Base-by-base conservation (phyloP, 2,888 invertebrate species). In the Platycheirus rosarum region DNA sequence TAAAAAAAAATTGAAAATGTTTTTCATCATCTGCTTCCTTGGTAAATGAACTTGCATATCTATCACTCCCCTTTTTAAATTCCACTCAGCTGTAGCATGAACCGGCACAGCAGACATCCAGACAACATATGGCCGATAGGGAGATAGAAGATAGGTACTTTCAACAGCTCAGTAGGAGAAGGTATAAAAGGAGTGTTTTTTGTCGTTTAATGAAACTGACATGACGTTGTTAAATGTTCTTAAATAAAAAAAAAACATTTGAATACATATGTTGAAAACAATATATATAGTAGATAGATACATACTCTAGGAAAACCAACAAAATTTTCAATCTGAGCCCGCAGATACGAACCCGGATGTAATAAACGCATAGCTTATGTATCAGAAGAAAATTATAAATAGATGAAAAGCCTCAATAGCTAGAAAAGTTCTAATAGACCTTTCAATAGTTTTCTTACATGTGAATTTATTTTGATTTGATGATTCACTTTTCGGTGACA, bases 11-110 rank as follows among this genome's bases (percentile, higher is more conserved):
- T 42, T 53, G 14, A 57, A 57, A 57, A 57, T 51, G 49, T 60
- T 26, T 68, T 57, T 40, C 57, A 57, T 57, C 55, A 74, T 63
- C 63, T 51, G 70, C 44, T 70, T 57, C 57, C 48, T 51, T 37
- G 60, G 63, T 11, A 60, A 55, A 66, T 46, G 46, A 40, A 65
- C 57, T 57, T n/a, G 37, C 48, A 46, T 65, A 49, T 75, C 65
- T 66, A 76, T 70, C 70, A 76, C 32, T 60, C 57, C 75, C 60
- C 57, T 49, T 71, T 80, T 80, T 53, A 48, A 71, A 71, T 65
- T 70, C 40, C 66, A 76, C 26, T 71, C 51, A 65, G 13, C 49
- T 49, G 70, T 69, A 23, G 51, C 29, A 44, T 29, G 37, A 57
- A 18, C 74, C 14, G 49, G 53, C 23, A 23, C 23, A 40, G 42